These are phyloP conservation scores for Gallinago stenura DNA, from an alignment of 2,797 vertebrate species.

Conservation along the genomic window DNA sequence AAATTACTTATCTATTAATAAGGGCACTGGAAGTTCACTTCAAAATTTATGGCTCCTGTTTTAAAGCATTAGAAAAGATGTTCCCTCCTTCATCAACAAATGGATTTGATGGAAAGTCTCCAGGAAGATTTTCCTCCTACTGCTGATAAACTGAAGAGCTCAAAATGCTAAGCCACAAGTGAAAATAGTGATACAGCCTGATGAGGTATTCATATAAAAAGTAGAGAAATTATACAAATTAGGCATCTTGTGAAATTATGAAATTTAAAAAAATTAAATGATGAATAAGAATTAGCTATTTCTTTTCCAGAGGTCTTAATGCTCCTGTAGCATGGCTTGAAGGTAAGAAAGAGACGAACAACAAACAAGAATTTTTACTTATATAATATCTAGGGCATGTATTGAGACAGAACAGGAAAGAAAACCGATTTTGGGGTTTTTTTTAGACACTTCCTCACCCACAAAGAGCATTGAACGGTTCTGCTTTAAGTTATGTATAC, in stretches of 20 bases:
- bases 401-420: neutral
- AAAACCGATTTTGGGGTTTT: neutral
- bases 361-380: neutral
- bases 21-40: constrained; percentile 5
- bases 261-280: neutral
- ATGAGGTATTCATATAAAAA: neutral
- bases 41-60: neutral
- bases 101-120: constrained; percentile 59
- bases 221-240: neutral
- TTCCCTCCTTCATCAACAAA: constrained; percentile 64
- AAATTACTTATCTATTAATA: neutral
- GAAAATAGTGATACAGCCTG: neutral
- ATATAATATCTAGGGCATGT: neutral
- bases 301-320: neutral
- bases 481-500: neutral
- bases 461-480: neutral
- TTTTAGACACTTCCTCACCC: neutral
- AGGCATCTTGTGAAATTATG: neutral
- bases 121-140: constrained; percentile 16
- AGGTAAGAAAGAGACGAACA: neutral
- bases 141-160: neutral
- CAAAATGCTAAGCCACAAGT: neutral
- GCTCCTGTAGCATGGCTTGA: neutral
- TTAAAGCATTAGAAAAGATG: neutral
- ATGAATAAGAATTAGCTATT: neutral